Evolutionary conservation across 2,113 vertebrate genomes (phyloP).

Genomic region (Turnix velox): DNA sequence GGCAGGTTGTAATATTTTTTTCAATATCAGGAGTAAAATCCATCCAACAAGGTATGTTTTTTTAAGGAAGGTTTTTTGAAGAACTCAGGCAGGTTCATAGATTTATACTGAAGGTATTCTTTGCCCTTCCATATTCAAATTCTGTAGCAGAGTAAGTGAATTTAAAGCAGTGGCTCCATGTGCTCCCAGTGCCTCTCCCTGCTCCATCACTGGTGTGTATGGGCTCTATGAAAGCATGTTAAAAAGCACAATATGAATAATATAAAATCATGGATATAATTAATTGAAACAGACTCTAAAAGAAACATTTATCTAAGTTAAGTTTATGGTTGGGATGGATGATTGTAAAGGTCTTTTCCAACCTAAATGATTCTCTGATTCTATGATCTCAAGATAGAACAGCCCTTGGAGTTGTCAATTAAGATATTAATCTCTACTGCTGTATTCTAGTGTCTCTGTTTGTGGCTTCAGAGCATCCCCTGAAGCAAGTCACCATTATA

Average conservation of each 20-base stretch:
- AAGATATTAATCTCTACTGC: neutral
- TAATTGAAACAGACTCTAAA: neutral
- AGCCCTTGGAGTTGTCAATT: neutral
- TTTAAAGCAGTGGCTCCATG: neutral
- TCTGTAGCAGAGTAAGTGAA: neutral
- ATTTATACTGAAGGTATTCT: neutral
- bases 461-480: neutral
- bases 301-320: neutral
- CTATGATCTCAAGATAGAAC: rapidly evolving
- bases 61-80: neutral
- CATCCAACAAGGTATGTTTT: too few relatives aligned
- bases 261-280: neutral
- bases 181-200: neutral
- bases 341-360: neutral
- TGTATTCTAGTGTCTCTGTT: neutral
- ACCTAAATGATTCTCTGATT: neutral
- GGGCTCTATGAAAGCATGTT: neutral
- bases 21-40: neutral
- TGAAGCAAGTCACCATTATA: neutral
- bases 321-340: rapidly evolving
- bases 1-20: neutral
- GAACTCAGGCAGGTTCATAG: neutral
- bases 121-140: neutral
- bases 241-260: neutral
- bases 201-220: neutral